Conservation (phyloP, 2,797 vertebrate species). For the Intellagama lesueurii region DNA sequence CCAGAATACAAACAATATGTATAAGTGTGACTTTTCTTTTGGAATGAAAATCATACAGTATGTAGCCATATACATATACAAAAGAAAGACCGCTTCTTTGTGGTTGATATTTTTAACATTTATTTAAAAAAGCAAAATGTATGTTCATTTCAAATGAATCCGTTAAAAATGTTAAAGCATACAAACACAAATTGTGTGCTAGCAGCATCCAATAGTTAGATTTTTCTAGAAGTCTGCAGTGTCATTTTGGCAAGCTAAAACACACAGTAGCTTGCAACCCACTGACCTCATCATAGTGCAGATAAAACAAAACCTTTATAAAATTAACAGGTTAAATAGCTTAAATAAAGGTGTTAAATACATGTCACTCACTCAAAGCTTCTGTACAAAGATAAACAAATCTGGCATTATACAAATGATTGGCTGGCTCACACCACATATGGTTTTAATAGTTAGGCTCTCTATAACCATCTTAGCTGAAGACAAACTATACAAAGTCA, state of each 20-base stretch:
- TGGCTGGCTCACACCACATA: slow-evolving; percentile 79
- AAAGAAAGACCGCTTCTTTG: slow-evolving; percentile 19
- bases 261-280: slow-evolving; percentile 84
- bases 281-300: slow-evolving; percentile 84
- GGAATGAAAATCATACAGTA: neutral
- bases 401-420: slow-evolving; percentile 84
- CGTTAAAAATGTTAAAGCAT: slow-evolving; percentile 91
- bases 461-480: slow-evolving; percentile 79
- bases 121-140: slow-evolving; percentile 84
- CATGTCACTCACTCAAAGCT: slow-evolving; percentile 92
- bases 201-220: slow-evolving; percentile 96
- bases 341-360: slow-evolving; percentile 99
- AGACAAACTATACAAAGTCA: slow-evolving; percentile 77
- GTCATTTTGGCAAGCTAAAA: slow-evolving; percentile 83
- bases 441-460: slow-evolving; percentile 73
- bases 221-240: slow-evolving; percentile 81
- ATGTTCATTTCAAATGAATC: slow-evolving; percentile 89
- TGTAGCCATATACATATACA: neutral
- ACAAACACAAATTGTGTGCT: slow-evolving; percentile 90
- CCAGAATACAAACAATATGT: neutral
- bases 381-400: slow-evolving; percentile 94
- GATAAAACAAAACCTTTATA: slow-evolving; percentile 81
- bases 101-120: slow-evolving; percentile 78
- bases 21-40: neutral
- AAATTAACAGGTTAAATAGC: slow-evolving; percentile 96